These are phyloP conservation scores for Matsumyia berberina DNA, from an alignment of 2,888 invertebrate genomes.

Conservation along the genomic window DNA sequence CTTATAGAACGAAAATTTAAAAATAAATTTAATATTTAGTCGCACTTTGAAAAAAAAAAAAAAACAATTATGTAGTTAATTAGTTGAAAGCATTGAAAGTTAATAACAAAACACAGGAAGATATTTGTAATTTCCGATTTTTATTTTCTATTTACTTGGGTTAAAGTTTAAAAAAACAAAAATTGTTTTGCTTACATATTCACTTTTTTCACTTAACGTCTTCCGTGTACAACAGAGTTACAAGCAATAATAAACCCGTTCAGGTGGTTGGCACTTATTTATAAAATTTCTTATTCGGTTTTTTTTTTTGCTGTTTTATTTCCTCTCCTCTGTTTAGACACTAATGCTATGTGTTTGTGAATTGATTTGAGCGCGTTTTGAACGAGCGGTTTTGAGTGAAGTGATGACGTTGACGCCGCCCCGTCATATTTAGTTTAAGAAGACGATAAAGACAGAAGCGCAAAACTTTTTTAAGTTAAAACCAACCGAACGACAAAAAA, in stretches of 20 bases:
- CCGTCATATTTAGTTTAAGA: constrained; percentile 31
- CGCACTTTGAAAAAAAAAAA: constrained; percentile 28
- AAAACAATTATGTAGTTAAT: constrained; percentile 27
- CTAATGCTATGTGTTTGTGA: constrained; percentile 9
- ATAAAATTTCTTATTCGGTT: constrained; percentile 45
- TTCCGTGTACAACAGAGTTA: constrained; percentile 64
- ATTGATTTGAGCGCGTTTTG: constrained; percentile 8
- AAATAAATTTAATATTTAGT: constrained; percentile 23
- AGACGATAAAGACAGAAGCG: constrained; percentile 20
- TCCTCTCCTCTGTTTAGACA: constrained; percentile 5
- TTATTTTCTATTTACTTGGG: no score
- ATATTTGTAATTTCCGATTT: no score
- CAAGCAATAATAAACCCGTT: constrained; percentile 68
- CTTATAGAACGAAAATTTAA: constrained; percentile 10
- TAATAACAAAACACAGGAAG: constrained; percentile 20
- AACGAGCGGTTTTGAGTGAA: no score
- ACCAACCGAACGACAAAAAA: constrained; percentile 19
- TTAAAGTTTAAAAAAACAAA: no score
- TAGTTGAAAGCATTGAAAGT: constrained; percentile 43
- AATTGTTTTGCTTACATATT: constrained; percentile 41
- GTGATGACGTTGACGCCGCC: not conserved
- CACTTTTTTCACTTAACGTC: constrained; percentile 25
- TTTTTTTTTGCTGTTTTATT: constrained; percentile 27
- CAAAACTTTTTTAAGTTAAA: constrained; percentile 3
- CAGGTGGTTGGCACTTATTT: constrained; percentile 53